Conservation (phyloP, 2,888 invertebrate genomes). For the Julus scandinavius region DNA sequence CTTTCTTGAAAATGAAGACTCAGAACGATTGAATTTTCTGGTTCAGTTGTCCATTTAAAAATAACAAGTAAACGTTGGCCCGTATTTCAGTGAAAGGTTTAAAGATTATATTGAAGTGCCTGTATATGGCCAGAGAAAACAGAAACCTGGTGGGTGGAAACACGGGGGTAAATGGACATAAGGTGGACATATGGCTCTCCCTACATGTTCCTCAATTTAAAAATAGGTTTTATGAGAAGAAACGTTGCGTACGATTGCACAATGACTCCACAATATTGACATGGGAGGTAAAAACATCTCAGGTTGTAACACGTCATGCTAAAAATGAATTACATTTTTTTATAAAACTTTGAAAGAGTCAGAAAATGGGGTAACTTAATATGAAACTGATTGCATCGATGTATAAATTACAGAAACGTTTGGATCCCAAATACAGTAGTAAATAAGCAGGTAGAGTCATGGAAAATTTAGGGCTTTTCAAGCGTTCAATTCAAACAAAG, state of each 20-base stretch:
- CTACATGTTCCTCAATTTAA: neutral
- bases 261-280: no score
- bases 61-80: conserved; percentile 34
- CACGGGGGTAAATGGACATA: neutral
- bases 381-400: no score
- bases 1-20: neutral
- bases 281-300: no score
- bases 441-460: no score
- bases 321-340: no score
- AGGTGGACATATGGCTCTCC: neutral
- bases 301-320: no score
- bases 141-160: neutral
- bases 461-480: no score
- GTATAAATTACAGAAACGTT: no score
- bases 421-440: no score
- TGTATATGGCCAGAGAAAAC: neutral
- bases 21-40: neutral
- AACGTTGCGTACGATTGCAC: neutral
- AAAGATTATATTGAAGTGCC: neutral
- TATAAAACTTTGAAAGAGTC: no score
- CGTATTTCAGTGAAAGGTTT: conserved; percentile 24
- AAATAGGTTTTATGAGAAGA: neutral
- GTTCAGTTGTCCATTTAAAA: conserved; percentile 36
- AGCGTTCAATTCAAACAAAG: no score
- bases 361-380: no score